Evolutionary conservation across 1,140 invertebrate species (phyloP).

Genomic region (Bombyx mori): DNA sequence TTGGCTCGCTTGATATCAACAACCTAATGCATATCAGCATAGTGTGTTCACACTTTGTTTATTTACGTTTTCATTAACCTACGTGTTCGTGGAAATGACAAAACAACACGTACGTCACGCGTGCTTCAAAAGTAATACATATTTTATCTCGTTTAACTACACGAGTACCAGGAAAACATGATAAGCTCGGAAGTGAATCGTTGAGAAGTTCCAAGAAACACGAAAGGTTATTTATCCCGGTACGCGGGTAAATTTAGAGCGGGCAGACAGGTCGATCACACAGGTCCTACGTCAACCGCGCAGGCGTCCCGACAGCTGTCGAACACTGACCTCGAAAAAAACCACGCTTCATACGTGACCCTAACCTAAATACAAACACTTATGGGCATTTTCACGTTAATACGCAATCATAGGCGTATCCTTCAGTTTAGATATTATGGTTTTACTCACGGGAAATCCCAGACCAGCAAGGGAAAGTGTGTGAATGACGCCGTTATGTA

Average conservation of each 20-base stretch:
- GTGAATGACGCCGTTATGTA: conserved; percentile 38
- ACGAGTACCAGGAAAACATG: conserved; percentile 1
- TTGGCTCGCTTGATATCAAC: too few relatives aligned
- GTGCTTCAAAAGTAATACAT: too few relatives aligned
- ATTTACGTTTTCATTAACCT: too few relatives aligned
- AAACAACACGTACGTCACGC: too few relatives aligned
- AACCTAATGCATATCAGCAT: too few relatives aligned
- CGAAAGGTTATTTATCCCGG: conserved; percentile 8
- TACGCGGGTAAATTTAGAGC: conserved; percentile 42
- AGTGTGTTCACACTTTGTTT: too few relatives aligned
- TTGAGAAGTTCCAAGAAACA: neutral
- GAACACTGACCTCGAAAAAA: conserved; percentile 59
- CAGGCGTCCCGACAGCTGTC: conserved; percentile 53
- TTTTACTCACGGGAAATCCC: conserved; percentile 48
- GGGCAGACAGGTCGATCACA: conserved; percentile 47
- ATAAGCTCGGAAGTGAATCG: neutral
- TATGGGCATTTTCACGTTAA: conserved; percentile 6
- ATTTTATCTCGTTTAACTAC: conserved; percentile 1
- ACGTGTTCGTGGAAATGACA: too few relatives aligned
- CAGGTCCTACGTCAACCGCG: conserved; percentile 41
- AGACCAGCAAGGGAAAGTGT: conserved; percentile 54
- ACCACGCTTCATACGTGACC: conserved; percentile 43
- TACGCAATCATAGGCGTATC: conserved; percentile 3
- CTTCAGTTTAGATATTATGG: conserved; percentile 35
- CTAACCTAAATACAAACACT: conserved; percentile 50